Base-by-base conservation (phyloP, 2,113 vertebrate species). In the Hirundichthys speculiger region DNA sequence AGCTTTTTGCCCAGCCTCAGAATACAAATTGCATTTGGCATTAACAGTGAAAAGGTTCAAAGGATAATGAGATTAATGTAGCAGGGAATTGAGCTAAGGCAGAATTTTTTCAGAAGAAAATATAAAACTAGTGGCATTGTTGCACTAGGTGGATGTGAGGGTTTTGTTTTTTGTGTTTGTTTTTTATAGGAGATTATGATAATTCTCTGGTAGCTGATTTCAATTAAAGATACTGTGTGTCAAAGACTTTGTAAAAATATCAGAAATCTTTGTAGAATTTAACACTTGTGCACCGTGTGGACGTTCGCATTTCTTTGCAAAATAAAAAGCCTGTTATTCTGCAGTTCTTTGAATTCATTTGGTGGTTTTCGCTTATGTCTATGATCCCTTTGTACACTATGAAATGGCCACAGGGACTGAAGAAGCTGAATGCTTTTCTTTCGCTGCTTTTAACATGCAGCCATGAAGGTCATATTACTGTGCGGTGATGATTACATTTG, bases 41-140 rank as follows among this genome's bases (percentile, higher is more conserved):
- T 94, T 94, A 94, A 93, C 93, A 92, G 95, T 96, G 96, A 98
- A 96, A 96, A 93, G 96, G 95, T 97, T 97, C 95, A 97, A 94
- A 96, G 95, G 95, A 98, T 97, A 98, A 99, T 97, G 94, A 96
- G 96, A 98, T 98, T 98, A 98, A 98, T 97, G 96, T 95, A 97
- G 95, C 94, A 92, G 94, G 91, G 95, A 95, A 95, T 92, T 94
- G 95, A 95, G 94, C 93, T 93, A 92, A 95, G 93, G 86, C 92
- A 91, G 71, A 80, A 75, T 45, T 48, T 69, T 76, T 70, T 66
- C 50, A 51, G 67, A 64, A 76, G 77, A 88, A 89, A 83, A 84
- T 72, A 69, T 62, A 72, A 84, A 88, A 85, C 48, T 66, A 64
- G 86, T 86, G 80, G 90, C 92, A 93, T 92, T 89, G 1, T 93